Evolutionary conservation across 1,140 invertebrate genomes (phyloP), one percentile per base, ranked within the genome.

Genomic region (Tribolium madens): DNA sequence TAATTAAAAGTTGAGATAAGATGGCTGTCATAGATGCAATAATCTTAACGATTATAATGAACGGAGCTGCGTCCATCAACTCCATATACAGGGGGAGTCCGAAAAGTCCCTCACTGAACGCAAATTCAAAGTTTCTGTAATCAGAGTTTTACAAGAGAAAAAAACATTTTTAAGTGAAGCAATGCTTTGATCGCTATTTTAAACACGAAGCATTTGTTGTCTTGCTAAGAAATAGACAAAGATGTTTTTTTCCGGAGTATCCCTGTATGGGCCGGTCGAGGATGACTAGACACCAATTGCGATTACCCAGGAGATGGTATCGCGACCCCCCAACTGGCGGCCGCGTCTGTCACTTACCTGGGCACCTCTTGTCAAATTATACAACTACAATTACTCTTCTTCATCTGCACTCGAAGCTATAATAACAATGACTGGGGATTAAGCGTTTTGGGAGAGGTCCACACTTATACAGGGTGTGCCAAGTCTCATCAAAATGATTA

Each of bases 351-450:
- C 83, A 84, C 81, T 84, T 81, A 83, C 79, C 78, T 83, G 83
- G 76, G 83, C 83, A 83, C 83, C 82, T 84, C 83, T 80, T 83
- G 83, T 84, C 83, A 84, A 84, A 83, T 80, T 80, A 78, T 77
- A 79, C 75, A 78, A 76, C 78, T 75, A 80, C 80, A 79, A 84
- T 84, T 83, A 83, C 81, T 84, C 78, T 79, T 81, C 77, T 82
- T 72, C 70, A 72, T 72, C 70, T 50, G 26, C 50, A 72, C 69
- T 48, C 42, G 68, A 50, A 33, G 21, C 68, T 71, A 15, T 18
- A 71, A 71, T 71, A 71, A 71, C 68, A 71, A 72, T 72, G 70
- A 72, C 70, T 72, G 50, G 18, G 33, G 70, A 72, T 72, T 72
- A 50, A 47, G 26, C 46, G 17, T 50, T 50, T 50, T 50, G 6